These are phyloP conservation scores for Neolamprologus sp. DNA, from an alignment of 2,113 vertebrate species.

Conservation along the genomic window DNA sequence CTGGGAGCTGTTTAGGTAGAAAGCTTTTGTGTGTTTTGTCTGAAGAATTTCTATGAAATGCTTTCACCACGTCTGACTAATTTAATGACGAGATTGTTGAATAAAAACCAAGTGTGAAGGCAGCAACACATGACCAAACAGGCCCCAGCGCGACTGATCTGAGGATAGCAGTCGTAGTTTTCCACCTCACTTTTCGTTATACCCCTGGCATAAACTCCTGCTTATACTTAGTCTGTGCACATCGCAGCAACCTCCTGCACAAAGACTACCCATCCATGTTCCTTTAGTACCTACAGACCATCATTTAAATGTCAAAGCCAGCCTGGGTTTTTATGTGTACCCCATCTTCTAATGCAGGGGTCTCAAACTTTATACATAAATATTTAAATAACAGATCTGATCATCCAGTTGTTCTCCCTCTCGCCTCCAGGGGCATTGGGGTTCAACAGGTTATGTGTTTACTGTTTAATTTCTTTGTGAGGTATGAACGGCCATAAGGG, in stretches of 20 bases:
- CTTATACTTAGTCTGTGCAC: neutral
- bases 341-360: neutral
- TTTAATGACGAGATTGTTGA: neutral
- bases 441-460: neutral
- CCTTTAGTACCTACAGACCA: neutral
- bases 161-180: neutral
- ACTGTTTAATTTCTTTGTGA: neutral
- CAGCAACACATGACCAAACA: neutral
- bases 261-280: neutral
- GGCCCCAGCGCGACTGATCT: neutral
- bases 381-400: neutral
- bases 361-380: neutral
- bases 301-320: neutral
- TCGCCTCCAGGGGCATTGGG: neutral
- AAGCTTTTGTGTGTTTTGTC: neutral
- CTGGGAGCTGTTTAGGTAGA: neutral
- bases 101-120: neutral
- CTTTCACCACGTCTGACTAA: neutral
- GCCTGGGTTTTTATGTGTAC: neutral
- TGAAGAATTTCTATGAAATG: neutral
- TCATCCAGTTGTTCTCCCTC: neutral
- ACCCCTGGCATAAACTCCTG: neutral
- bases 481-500: neutral
- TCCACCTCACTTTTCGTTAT: neutral
- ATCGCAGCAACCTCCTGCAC: neutral